A percentile compares a stretch with the other conserved stretches of the same genome.
These are phyloP conservation scores for Diachasmimorpha longicaudata DNA, from an alignment of 1,140 invertebrate genomes.

Conservation along the genomic window DNA sequence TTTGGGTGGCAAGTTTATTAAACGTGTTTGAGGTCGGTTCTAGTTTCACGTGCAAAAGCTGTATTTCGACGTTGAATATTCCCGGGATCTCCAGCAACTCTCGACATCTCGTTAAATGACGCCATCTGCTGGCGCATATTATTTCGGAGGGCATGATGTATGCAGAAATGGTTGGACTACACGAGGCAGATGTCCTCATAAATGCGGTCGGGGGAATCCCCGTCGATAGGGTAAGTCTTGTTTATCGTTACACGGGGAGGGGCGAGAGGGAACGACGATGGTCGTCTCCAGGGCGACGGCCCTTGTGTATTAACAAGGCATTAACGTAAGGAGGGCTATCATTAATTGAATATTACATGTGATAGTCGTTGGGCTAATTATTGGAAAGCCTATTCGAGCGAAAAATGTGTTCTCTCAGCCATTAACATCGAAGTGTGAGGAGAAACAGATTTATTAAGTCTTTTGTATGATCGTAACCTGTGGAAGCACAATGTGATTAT, in stretches of 20 bases:
- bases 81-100: neutral
- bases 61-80: constrained; percentile 11
- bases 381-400: neutral
- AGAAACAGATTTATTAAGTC: too few species aligned
- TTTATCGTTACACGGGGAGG: constrained; percentile 6
- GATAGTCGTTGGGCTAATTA: too few species aligned
- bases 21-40: neutral
- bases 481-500: too few species aligned
- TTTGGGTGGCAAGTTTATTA: neutral
- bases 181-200: constrained; percentile 3
- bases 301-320: neutral
- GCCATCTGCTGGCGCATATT: constrained; percentile 8
- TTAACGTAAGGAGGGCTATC: neutral
- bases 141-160: neutral
- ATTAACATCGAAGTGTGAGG: too few species aligned
- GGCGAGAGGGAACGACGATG: neutral
- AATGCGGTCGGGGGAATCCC: neutral
- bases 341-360: neutral
- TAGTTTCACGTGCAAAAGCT: neutral
- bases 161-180: neutral
- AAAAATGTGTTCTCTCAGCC: neutral
- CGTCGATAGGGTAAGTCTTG: neutral
- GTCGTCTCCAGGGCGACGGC: neutral
- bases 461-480: too few species aligned
- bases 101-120: constrained; percentile 11